Percentiles rank a stretch among this genome's conserved stretches.
Conservation (phyloP, 2,113 vertebrate genomes). For the Capricornis sumatraensis region DNA sequence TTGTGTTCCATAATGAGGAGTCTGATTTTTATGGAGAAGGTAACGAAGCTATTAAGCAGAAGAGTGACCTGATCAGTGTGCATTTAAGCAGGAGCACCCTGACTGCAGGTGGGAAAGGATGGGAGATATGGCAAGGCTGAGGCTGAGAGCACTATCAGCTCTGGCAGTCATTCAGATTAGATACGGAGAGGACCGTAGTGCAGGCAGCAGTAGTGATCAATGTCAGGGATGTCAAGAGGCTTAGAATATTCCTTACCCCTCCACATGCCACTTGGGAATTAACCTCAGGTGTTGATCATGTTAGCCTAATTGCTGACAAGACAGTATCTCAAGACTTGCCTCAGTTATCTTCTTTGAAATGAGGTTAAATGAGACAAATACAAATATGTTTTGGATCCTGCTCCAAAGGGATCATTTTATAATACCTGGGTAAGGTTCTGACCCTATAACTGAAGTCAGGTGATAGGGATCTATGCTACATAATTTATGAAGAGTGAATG, state of each 20-base stretch:
- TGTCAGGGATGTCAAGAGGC: background rate
- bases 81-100: background rate
- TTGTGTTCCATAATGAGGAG: background rate
- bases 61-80: background rate
- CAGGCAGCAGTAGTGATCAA: background rate
- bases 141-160: background rate
- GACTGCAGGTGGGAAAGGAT: background rate
- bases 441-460: background rate
- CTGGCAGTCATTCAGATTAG: background rate
- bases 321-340: background rate
- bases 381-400: background rate
- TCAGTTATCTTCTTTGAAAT: background rate
- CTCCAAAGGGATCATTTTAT: background rate
- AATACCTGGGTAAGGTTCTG: background rate
- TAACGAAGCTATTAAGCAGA: background rate
- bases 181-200: background rate
- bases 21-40: background rate
- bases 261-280: background rate
- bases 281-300: background rate
- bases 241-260: background rate
- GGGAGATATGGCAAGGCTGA: background rate
- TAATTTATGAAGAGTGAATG: background rate
- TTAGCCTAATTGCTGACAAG: background rate
- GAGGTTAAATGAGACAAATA: background rate
- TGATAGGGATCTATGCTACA: background rate